Evolutionary conservation across 2,888 invertebrate species (phyloP).

Genomic region (Camptogramma bilineatum): DNA sequence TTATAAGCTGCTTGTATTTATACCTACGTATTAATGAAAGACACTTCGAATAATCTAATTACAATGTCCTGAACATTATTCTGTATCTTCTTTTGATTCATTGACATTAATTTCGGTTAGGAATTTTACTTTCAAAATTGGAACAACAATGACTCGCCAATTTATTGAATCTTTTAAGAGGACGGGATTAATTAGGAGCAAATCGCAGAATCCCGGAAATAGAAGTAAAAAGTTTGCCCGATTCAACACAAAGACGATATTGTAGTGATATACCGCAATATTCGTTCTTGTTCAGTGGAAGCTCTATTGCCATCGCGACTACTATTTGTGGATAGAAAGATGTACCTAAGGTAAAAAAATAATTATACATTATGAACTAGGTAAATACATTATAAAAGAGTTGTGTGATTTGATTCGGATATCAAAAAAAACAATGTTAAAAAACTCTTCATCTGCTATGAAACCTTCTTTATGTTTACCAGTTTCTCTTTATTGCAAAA

Average conservation of each 20-base stretch:
- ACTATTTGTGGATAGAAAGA: constrained; percentile 1
- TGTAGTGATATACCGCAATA: constrained; percentile 63
- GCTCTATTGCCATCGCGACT: constrained; percentile 30
- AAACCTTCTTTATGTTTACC: too few relatives aligned
- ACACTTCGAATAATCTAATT: constrained; percentile 20
- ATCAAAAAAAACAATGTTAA: too few relatives aligned
- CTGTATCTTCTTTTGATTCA: not conserved
- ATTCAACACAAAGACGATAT: constrained; percentile 52
- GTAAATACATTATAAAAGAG: too few relatives aligned
- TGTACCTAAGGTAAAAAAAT: not conserved
- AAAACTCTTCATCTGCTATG: too few relatives aligned
- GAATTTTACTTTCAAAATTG: not conserved
- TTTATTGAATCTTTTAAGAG: not conserved
- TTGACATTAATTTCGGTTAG: not conserved
- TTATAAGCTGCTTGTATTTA: constrained; percentile 35
- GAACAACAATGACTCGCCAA: not conserved
- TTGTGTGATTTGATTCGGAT: too few relatives aligned
- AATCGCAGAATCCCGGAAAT: constrained; percentile 36
- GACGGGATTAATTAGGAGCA: constrained; percentile 34
- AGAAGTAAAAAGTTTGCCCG: constrained; percentile 48
- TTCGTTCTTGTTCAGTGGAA: constrained; percentile 52
- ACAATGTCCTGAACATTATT: constrained; percentile 13
- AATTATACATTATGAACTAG: not conserved
- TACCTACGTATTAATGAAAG: constrained; percentile 21
- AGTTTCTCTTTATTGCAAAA: not conserved